Evolutionary conservation across 2,113 vertebrate species (phyloP), one percentile per base, ranked within the genome.

Genomic region (Elephas maximus): DNA sequence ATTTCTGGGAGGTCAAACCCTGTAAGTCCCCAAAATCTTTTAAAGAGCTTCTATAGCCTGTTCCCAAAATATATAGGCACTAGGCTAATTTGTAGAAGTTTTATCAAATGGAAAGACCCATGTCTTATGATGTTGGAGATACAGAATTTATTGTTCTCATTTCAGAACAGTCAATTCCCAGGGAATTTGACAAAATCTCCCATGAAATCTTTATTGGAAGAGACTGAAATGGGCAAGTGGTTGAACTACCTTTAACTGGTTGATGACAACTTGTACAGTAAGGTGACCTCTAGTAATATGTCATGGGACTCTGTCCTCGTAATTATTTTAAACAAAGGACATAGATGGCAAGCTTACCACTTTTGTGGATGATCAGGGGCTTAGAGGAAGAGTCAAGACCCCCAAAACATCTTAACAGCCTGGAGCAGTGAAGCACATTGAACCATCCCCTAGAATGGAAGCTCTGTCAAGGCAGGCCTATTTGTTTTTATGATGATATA

Each of bases 311-410:
- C 67, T 0, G 6, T 51, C 73, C 21, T 69, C 7, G 0, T 8
- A 0, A 7, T 6, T 10, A 4, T 80, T 80, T 24, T 20, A 73
- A 60, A 45, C 53, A 18, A 63, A 86, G 57, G 87, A 76, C 5
- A 8, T 76, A 65, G 45, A 74, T 1, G 10, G 37, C 48, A 5
- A 57, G 48, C 67, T 48, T 45, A 33, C 17, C 6, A 0, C 8
- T 2, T 0, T 1, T 0, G 60, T 20, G 41, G 51, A 5, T 67
- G 26, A 12, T 2, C 4, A 51, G 8, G 33, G 67, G 5, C 26
- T 62, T 62, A 69, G 33, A 62, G 78, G 14, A 12, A 62, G 7
- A 5, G 44, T 33, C 53, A 11, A 17, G 73, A 45, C 41, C 11
- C 41, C 2, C 20, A 20, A 73, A 73, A 20, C 20, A 37, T 37